Conservation (phyloP, 2,888 invertebrate species). For the Tenthredo livida region DNA sequence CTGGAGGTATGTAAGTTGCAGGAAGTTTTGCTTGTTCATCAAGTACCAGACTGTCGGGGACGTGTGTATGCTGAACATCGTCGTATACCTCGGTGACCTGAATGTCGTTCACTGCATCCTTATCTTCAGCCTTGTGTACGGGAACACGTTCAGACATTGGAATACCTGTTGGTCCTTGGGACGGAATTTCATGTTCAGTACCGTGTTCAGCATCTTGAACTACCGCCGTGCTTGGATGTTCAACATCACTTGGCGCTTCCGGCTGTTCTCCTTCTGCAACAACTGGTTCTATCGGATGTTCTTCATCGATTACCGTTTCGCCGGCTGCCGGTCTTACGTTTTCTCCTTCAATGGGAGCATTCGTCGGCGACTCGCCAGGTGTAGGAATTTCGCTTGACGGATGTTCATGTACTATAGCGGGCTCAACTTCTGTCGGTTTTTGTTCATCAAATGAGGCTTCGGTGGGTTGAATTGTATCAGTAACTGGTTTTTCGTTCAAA, state of each 20-base stretch:
- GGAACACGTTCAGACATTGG: conserved; percentile 67
- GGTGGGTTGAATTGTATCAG: conserved; percentile 50
- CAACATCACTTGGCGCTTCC: conserved; percentile 51
- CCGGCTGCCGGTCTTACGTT: conserved; percentile 43
- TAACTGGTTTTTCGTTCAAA: conserved; percentile 58
- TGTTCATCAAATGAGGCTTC: conserved; percentile 36
- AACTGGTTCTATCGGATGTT: conserved; percentile 46
- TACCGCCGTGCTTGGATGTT: conserved; percentile 50
- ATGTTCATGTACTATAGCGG: conserved; percentile 57
- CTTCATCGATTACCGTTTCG: conserved; percentile 22
- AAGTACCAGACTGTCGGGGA: conserved; percentile 64
- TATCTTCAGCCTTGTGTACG: conserved; percentile 71
- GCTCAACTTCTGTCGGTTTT: conserved; percentile 35
- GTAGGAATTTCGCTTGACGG: conserved; percentile 39
- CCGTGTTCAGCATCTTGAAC: conserved; percentile 46
- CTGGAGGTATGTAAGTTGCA: conserved; percentile 65
- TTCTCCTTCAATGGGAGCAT: conserved; percentile 58
- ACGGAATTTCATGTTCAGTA: conserved; percentile 58
- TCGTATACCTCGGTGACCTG: conserved; percentile 65
- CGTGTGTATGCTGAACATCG: conserved; percentile 61
- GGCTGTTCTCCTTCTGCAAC: conserved; percentile 55
- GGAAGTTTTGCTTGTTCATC: conserved; percentile 63
- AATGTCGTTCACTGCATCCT: conserved; percentile 64
- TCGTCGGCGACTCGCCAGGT: conserved; percentile 55
- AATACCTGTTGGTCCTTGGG: conserved; percentile 68